Evolutionary conservation across 2,113 vertebrate species (phyloP), one percentile per base, ranked within the genome.

Genomic region (Sinocyclocheilus anophthalmus): DNA sequence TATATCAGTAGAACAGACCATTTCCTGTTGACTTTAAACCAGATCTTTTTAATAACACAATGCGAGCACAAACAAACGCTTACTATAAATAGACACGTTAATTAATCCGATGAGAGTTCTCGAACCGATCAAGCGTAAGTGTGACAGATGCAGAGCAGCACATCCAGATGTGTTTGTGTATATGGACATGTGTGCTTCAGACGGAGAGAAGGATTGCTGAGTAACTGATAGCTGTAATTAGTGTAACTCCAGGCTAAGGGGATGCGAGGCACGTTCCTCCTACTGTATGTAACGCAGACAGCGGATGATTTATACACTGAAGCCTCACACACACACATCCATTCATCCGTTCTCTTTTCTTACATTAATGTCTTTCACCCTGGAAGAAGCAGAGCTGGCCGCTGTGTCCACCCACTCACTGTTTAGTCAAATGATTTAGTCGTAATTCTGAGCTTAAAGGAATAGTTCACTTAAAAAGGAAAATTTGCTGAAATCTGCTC

Each of bases 71-170:
- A 20, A 69, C 65, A 83, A 11, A 48, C 9, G 1, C 13, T 5
- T 30, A 3, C 81, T 72, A 72, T 37, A 55, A 33, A 83, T 83
- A 83, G 65, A 48, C 18, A 6, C 18, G 2, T 69, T 83, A 83
- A 83, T 83, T 83, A 83, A 83, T 83, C 81, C 65, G 8, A 72
- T 83, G 81, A 83, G 81, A 70, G 18, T 37, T 11, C 24, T 53
- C 4, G 48, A 37, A 55, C 55, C 48, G 10, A 83, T 70, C 65
- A 55, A 72, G 81, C 16, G 65, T 33, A 55, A 83, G 26, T n/a
- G 65, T 72, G 65, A 72, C 81, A 67, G 61, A 81, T 67, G 79
- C 79, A 83, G 42, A 83, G 37, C 22, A 11, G 50, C 79, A 67
- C 79, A 81, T 48, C 61, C 61, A 81, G 61, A 81, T 65, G 79